These are phyloP conservation scores for Hoplostethus mediterraneus DNA, from an alignment of 2,797 vertebrate genomes.

Conservation along the genomic window DNA sequence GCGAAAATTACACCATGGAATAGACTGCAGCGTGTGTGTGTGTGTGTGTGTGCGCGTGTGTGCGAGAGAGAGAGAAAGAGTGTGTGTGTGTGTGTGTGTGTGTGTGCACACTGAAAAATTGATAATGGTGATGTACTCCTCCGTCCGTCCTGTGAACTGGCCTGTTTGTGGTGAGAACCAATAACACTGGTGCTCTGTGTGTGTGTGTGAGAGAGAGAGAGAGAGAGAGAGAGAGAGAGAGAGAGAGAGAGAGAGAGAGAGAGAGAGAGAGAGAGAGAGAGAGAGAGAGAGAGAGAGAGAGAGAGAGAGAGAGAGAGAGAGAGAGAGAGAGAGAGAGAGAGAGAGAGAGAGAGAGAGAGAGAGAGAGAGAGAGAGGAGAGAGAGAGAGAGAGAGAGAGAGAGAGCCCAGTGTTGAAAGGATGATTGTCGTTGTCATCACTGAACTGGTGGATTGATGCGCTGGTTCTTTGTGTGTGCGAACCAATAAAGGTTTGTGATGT, in stretches of 20 bases:
- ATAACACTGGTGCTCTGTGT: background rate
- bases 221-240: too few relatives aligned
- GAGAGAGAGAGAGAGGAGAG: background rate
- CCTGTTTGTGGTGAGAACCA: background rate
- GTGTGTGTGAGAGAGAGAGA: too few relatives aligned
- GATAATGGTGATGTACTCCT: conserved; percentile 1
- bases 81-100: too few relatives aligned
- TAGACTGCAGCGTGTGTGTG: too few relatives aligned
- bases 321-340: too few relatives aligned
- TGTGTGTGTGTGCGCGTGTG: background rate
- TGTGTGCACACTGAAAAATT: too few relatives aligned
- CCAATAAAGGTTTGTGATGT: background rate
- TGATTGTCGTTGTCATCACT: background rate
- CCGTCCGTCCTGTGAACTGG: conserved; percentile 7
- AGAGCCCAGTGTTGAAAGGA: background rate
- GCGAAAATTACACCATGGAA: conserved; percentile 32
- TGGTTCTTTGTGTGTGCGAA: background rate
- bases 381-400: conserved; percentile 1
- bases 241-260: too few relatives aligned
- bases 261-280: background rate
- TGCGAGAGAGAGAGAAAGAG: too few relatives aligned
- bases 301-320: too few relatives aligned
- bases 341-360: too few relatives aligned
- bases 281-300: background rate
- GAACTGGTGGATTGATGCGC: background rate